Base-by-base conservation (phyloP, 2,113 vertebrate genomes). In the Sebastes schlegelii region DNA sequence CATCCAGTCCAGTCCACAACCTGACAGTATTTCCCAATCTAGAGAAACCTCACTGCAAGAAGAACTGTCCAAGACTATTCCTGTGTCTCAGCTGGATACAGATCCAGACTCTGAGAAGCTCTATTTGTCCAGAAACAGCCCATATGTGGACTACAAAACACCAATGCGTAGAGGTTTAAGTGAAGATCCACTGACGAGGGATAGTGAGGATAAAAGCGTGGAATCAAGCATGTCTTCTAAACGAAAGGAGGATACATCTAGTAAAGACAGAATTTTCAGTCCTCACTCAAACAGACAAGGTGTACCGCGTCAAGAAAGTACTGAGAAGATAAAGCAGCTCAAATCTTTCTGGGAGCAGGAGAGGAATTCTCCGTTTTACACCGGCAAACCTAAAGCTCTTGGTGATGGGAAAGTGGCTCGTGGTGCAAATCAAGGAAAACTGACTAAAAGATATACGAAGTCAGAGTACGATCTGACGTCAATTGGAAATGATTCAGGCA, bases 281-380 rank as follows among this genome's bases (percentile, higher is more conserved):
- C 75, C 82, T 60, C 60, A 77, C 43, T 62, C 79, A 61, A 86
- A 51, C 42, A 92, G 76, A 81, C 72, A 88, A 64, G 43, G 48
- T 12, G 12, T 5, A 0, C 42, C 86, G 42, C 75, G 85, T 16
- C 86, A 91, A 67, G 93, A 94, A 23, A 88, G 49, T 70, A 90
- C 82, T 57, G 92, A 94, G 86, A 95, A 78, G 87, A 94, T 98
- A 79, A 97, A 92, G 74, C 95, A 97, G 64, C 96, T 98, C 17
- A 98, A 96, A 92, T 95, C 93, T 46, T 98, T 98, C 80, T 99
- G 98, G 97, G 97, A 99, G 94, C 91, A 94, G 72, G 95, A 95
- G 76, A 94, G 82, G 69, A 82, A 76, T 42, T 42, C 94, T 9
- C 77, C 82, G 63, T 83, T 82, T 55, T 81, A 85, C 49, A 71